Evolutionary conservation across 2,888 invertebrate species (phyloP), one percentile per base, ranked within the genome.

Genomic region (Vannuccia rotundouncinata): DNA sequence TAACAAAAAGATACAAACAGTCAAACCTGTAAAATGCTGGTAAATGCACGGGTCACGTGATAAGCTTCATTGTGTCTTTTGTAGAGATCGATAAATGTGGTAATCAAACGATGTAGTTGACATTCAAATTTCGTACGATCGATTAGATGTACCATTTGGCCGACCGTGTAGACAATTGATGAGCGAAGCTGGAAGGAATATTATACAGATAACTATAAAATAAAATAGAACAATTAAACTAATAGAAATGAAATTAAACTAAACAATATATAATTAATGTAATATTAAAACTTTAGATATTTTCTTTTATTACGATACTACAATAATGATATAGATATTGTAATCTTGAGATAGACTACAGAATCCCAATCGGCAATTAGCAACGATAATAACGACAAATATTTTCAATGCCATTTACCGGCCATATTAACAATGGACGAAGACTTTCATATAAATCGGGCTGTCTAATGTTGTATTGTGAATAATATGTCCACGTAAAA

Each of bases 81-180:
- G 86, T 95, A 95, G 81, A 95, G 89, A 83, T 90, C 91, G 73
- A 95, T 89, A 83, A 96, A 90, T 83, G 92, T 91, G 29, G 93
- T 92, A n/a, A 94, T 91, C 78, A 95, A 91, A 85, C 92, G 92
- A 73, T 92, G 91, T 2, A 93, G 88, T 82, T 93, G 92, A 2
- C 25, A 1, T 31, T 77, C 77, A 27, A 77, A 77, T 28, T 59
- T 66, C 28, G 27, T 29, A 10, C 78, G 88, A 0, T 92, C 91
- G 85, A 95, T 90, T 73, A 95, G 89, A 78, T 93, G 91, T 79
- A 93, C 92, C 89, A 96, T 92, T 74, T 93, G 92, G 30, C 94
- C 93, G 17, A 96, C 88, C 0, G 95, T 93, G 85, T 92, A 92
- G 22, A 95, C 90, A 22, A 94, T 92, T 79, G 92, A 92, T 84